Conservation (phyloP, 2,113 vertebrate species). For the Sphaerodactylus townsendi region DNA sequence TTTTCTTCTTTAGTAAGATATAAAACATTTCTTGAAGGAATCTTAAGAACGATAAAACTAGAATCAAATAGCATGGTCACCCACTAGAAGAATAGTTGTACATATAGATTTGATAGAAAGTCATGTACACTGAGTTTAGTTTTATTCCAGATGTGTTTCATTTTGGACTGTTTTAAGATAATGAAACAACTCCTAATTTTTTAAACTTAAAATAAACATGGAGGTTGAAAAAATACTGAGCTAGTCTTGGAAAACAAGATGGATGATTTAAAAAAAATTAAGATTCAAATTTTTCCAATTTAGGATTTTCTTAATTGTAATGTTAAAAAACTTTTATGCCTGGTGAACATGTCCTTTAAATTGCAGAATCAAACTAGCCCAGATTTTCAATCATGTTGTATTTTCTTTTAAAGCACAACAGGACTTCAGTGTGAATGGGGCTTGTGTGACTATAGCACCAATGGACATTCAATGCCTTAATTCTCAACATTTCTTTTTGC, state of each 20-base stretch:
- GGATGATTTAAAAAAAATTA: neutral
- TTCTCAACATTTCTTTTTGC: too few relatives aligned
- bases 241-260: neutral
- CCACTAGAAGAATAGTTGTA: conserved; percentile 20
- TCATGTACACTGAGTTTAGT: neutral
- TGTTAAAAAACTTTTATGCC: neutral
- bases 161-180: neutral
- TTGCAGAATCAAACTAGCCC: neutral
- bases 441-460: too few relatives aligned
- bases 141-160: neutral
- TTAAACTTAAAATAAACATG: neutral
- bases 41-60: neutral
- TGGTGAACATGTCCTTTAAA: neutral
- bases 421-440: neutral
- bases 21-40: conserved; percentile 36
- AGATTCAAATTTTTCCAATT: neutral
- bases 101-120: conserved; percentile 6
- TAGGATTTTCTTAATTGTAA: neutral
- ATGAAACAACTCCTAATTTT: neutral
- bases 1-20: conserved; percentile 19
- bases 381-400: neutral
- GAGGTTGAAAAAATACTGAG: neutral
- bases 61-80: conserved; percentile 2
- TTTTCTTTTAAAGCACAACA: neutral
- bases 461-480: too few relatives aligned